phyloP scores from a whole-genome alignment of 2,113 vertebrate species.

The Variabilichromis moorii region DNA sequence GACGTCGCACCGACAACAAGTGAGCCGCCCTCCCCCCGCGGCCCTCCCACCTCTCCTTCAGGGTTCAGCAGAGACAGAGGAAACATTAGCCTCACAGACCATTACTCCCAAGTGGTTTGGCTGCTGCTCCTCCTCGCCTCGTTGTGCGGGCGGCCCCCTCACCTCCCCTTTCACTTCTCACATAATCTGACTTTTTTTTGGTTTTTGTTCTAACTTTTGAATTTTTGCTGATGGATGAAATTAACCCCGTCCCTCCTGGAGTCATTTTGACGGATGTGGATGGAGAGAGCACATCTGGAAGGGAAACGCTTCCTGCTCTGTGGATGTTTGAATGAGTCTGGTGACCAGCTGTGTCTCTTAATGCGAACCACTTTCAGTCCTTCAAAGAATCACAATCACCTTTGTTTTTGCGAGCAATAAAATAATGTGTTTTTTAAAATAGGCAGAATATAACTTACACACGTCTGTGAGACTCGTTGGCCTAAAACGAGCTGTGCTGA shows the following conservation, averaged over 20 bases:
- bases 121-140: slow-evolving; percentile 27
- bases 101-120: slow-evolving; percentile 63
- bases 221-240: background rate
- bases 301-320: background rate
- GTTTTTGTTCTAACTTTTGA: background rate
- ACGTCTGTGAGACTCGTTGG: background rate
- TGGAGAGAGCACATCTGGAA: background rate
- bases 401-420: background rate
- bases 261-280: background rate
- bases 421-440: background rate
- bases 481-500: background rate
- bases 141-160: slow-evolving; percentile 3
- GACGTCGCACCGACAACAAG: slow-evolving; percentile 38
- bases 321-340: background rate
- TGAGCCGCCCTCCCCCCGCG: background rate
- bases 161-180: slow-evolving; percentile 12
- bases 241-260: background rate
- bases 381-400: accelerated
- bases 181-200: background rate
- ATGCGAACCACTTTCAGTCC: background rate
- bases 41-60: slow-evolving; percentile 19
- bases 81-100: slow-evolving; percentile 65
- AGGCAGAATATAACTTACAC: background rate
- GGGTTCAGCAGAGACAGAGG: slow-evolving; percentile 53
- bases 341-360: background rate